Percentiles rank a stretch among this genome's conserved stretches.
Conservation (phyloP, 2,113 vertebrate genomes). For the Pseudopodoces humilis region DNA sequence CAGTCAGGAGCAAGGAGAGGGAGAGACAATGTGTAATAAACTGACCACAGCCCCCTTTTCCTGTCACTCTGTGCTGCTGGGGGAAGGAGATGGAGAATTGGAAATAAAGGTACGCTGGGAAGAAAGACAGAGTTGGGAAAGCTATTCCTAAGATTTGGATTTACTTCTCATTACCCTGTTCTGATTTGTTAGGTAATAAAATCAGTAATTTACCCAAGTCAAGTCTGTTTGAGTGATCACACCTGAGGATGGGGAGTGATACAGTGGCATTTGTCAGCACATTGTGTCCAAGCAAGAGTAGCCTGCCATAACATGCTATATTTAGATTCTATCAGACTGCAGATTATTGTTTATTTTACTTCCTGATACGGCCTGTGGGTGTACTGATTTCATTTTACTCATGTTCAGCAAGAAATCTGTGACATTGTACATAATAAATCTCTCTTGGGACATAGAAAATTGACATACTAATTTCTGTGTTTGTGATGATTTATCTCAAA, state of each 20-base stretch:
- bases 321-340: neutral
- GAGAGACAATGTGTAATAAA: neutral
- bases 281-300: neutral
- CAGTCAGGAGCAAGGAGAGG: neutral
- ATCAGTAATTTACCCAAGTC: neutral
- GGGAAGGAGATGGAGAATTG: neutral
- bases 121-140: neutral
- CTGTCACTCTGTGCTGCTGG: neutral
- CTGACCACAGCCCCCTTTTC: neutral
- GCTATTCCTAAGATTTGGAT: neutral
- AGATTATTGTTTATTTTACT: neutral
- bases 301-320: neutral
- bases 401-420: neutral
- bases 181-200: neutral
- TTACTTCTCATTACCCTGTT: neutral
- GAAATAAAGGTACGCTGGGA: neutral
- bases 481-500: neutral
- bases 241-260: too few relatives aligned
- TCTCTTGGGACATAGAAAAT: neutral
- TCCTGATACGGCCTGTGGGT: neutral
- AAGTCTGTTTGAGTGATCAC: neutral
- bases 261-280: neutral
- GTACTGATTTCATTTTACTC: accelerated
- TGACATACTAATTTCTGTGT: neutral
- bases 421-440: neutral